Conservation (phyloP, 2,113 vertebrate species). For the Macquaria ambigua region DNA sequence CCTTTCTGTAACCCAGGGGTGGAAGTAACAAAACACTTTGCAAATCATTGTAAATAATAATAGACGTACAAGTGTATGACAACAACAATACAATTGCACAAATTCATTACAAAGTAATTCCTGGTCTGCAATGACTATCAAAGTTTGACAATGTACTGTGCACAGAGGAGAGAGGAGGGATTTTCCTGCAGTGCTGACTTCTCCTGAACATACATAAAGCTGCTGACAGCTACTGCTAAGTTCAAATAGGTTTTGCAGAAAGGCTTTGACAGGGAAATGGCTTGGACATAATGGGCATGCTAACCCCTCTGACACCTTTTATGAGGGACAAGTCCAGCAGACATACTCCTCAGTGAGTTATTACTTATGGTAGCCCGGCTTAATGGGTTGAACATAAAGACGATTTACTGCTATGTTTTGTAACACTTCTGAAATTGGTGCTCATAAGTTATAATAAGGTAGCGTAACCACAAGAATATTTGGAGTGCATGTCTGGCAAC, state of each 20-base stretch:
- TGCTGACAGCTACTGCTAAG: constrained; percentile 22
- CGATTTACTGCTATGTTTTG: constrained; percentile 42
- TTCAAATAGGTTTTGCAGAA: constrained; percentile 33
- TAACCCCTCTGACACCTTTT: constrained; percentile 65
- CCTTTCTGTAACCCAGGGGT: background rate
- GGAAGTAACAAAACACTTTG: background rate
- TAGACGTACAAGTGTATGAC: background rate
- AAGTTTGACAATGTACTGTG: background rate
- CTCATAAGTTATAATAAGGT: constrained; percentile 24
- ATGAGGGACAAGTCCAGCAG: constrained; percentile 51
- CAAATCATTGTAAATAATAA: background rate
- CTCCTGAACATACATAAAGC: constrained; percentile 5
- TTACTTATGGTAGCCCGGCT: background rate
- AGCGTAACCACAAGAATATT: constrained; percentile 6
- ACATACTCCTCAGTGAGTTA: constrained; percentile 50
- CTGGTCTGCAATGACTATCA: background rate
- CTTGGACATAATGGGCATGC: constrained; percentile 44
- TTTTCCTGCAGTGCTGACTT: background rate
- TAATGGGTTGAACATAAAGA: constrained; percentile 53
- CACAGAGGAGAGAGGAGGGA: constrained; percentile 3
- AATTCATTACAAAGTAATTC: constrained; percentile 2
- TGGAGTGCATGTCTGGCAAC: background rate
- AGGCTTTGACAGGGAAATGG: constrained; percentile 52
- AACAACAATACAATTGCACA: background rate
- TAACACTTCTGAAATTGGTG: constrained; percentile 38